Base-by-base conservation (phyloP, 2,888 invertebrate species). In the Drosophila paranaensis region DNA sequence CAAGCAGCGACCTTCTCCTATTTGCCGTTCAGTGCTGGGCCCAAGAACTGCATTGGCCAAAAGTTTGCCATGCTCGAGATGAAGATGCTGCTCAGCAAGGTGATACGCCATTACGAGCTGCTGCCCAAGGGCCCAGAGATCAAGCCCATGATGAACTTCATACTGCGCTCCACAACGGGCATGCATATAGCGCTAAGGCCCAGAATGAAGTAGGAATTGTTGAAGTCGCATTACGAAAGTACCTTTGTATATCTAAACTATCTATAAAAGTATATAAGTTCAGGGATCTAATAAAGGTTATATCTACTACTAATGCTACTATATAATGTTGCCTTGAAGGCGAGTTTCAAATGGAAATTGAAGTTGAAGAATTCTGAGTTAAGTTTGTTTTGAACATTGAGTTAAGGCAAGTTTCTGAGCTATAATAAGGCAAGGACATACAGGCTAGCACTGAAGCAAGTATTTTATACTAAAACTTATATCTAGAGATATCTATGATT, bases 51-150 rank as follows among this genome's bases (percentile, higher is more conserved):
- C 45, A 88, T 91, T 65, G 91, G 91, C 0, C 92, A 92, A 67
- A 91, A 90, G 71, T 91, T 90, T 71, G 92, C 92, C 30, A 71
- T 91, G 63, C 73, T 91, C 4, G 91, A 91, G 68, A 90, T 91
- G 85, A 92, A 92, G 71, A 60, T 77, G 0, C 62, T 87, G 42
- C 81, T 91, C 39, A 81, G 85, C 62, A 91, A 91, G 71, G 74
- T 91, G 3, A 16, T 92, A 0, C 61, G 86, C 14, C 55, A 76
- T 65, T 91, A 84, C 71, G 90, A 91, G 42, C 39, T 91, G 6
- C 35, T 87, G 0, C 89, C 91, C 2, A 43, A 74, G 6, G 91
- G 91, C 4, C 68, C 81, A 5, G 82, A 89, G 3, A 5, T 89
- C 0, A 51, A 67, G 43, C 81, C 86, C 8, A 74, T 82, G 69